Conservation (phyloP, 2,797 vertebrate species). For the Chiroxiphia lanceolata region DNA sequence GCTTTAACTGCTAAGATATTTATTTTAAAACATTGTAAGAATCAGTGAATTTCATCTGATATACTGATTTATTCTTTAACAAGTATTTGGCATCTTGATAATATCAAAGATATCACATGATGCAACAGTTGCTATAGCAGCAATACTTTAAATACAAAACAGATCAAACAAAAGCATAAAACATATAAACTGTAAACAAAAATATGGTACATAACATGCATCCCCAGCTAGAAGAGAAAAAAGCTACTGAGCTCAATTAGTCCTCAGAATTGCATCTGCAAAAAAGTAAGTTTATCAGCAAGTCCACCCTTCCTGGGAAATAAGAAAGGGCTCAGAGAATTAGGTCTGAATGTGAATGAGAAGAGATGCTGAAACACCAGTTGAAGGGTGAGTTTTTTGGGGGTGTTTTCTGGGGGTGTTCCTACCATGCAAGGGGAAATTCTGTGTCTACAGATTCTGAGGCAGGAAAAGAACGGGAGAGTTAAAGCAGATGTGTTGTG, state of each 20-base stretch:
- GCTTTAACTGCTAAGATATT: conserved; percentile 12
- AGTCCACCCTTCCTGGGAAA: background rate
- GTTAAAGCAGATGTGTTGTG: background rate
- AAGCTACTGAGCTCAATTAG: background rate
- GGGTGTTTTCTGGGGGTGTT: background rate
- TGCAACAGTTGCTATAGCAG: conserved; percentile 75
- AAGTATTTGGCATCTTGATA: conserved; percentile 62
- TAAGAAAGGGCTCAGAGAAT: background rate
- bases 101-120: conserved; percentile 67
- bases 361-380: background rate
- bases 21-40: conserved; percentile 48
- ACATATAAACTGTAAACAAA: conserved; percentile 62
- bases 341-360: background rate
- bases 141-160: conserved; percentile 69
- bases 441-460: background rate
- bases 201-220: background rate
- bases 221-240: background rate
- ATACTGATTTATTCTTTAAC: conserved; percentile 54
- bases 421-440: background rate
- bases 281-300: background rate
- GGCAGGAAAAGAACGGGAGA: background rate
- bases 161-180: conserved; percentile 72
- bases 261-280: background rate
- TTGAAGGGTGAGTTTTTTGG: accelerated
- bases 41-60: background rate